Conservation (phyloP, 2,797 vertebrate species). For the Acomys russatus region DNA sequence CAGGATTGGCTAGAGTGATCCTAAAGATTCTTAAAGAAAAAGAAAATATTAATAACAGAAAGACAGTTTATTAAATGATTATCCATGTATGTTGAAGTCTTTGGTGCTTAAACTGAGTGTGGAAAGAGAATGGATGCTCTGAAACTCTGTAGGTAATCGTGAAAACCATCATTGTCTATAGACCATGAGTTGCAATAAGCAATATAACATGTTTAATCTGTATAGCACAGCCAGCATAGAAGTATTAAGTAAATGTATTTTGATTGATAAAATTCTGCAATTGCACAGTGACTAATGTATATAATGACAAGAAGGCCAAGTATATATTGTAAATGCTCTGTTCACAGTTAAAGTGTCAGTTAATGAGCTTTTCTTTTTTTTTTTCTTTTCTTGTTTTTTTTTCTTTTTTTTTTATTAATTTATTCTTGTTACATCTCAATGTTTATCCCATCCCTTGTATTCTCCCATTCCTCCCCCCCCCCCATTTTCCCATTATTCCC, state of each 20-base stretch:
- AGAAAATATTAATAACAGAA: not conserved
- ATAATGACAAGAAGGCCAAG: not conserved
- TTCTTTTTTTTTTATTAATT: too few species aligned
- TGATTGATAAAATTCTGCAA: slow-evolving; percentile 8
- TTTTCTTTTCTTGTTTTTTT: too few species aligned
- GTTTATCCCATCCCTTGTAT: too few species aligned
- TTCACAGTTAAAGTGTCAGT: not conserved
- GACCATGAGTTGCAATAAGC: not conserved
- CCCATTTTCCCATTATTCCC: too few species aligned
- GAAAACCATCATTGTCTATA: not conserved
- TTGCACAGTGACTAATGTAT: not conserved
- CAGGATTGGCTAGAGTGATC: not conserved
- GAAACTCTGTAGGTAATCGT: not conserved
- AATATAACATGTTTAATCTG: not conserved
- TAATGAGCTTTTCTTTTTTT: not conserved
- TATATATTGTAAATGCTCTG: not conserved
- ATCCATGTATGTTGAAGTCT: not conserved
- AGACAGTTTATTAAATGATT: not conserved
- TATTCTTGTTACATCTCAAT: too few species aligned
- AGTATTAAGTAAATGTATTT: not conserved
- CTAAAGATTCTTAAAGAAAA: not conserved
- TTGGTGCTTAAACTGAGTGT: not conserved
- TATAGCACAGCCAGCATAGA: not conserved
- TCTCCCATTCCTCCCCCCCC: too few species aligned
- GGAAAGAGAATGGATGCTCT: not conserved